phyloP scores from a whole-genome alignment of 2,888 invertebrate species.

The Chironomus riparius region DNA sequence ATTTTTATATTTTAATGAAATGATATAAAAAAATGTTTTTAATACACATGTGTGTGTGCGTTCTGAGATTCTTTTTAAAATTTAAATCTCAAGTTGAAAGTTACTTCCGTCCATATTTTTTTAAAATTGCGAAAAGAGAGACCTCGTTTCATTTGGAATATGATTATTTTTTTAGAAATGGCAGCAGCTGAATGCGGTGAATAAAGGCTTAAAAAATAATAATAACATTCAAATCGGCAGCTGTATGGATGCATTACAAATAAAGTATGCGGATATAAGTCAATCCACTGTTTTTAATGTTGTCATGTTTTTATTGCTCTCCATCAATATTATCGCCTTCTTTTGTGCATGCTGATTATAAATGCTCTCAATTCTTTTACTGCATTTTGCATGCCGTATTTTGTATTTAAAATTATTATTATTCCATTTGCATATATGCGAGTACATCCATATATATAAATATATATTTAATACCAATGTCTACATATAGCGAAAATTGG shows the following conservation, averaged over 20 bases:
- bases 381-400: no score
- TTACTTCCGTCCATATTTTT: slow-evolving; percentile 18
- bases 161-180: slow-evolving; percentile 2
- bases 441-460: no score
- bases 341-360: no score
- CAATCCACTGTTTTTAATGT: not conserved
- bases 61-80: slow-evolving; percentile 7
- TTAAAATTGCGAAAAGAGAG: no score
- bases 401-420: not conserved
- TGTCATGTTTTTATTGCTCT: not conserved
- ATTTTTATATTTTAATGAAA: not conserved
- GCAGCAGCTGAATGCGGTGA: slow-evolving; percentile 17
- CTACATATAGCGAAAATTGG: slow-evolving; percentile 9
- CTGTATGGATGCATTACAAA: slow-evolving; percentile 1
- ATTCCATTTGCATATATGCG: not conserved
- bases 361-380: no score
- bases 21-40: not conserved
- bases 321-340: not conserved
- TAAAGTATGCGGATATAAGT: slow-evolving; percentile 4
- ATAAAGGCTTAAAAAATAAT: not conserved
- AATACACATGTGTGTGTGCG: not conserved
- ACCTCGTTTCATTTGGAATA: not conserved
- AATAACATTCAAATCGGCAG: not conserved
- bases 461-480: no score
- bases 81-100: slow-evolving; percentile 13